Percentiles rank a stretch among this genome's conserved stretches.
Conservation (phyloP, 2,888 invertebrate genomes). For the Aphrophora alni region DNA sequence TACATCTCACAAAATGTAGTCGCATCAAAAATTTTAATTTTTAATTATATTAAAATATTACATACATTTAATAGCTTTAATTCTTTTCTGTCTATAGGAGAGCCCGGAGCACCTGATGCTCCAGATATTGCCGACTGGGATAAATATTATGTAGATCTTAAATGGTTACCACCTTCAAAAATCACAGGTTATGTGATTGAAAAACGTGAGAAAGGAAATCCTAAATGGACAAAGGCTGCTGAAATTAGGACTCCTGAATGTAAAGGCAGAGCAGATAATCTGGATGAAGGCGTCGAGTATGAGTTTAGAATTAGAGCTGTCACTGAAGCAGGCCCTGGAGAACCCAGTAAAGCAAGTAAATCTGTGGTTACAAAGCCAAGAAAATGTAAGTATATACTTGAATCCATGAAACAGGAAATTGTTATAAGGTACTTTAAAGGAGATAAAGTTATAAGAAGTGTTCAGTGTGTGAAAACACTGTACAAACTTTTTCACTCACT, state of each 20-base stretch:
- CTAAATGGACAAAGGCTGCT: conserved; percentile 88
- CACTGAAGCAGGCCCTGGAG: conserved; percentile 93
- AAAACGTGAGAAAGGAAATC: conserved; percentile 87
- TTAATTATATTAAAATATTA: too few species aligned
- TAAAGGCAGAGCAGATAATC: conserved; percentile 82
- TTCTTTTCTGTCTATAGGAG: conserved; percentile 65
- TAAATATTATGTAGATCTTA: conserved; percentile 91
- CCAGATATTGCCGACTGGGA: conserved; percentile 96
- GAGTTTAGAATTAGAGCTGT: conserved; percentile 92
- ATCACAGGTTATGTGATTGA: conserved; percentile 93
- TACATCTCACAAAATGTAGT: too few species aligned
- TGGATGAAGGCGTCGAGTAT: conserved; percentile 93
- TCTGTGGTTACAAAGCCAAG: conserved; percentile 86
- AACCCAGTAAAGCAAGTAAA: conserved; percentile 86
- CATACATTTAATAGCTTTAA: too few species aligned
- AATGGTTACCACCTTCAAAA: conserved; percentile 94
- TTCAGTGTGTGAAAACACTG: too few species aligned
- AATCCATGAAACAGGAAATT: too few species aligned
- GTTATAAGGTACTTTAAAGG: too few species aligned
- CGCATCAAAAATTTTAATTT: too few species aligned
- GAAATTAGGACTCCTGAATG: conserved; percentile 73
- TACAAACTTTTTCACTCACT: too few species aligned
- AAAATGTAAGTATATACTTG: conserved; percentile 76
- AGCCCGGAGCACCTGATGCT: conserved; percentile 88
- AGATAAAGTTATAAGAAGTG: too few species aligned